phyloP scores from a whole-genome alignment of 2,888 invertebrate genomes.

The Argyra leucocephala region DNA sequence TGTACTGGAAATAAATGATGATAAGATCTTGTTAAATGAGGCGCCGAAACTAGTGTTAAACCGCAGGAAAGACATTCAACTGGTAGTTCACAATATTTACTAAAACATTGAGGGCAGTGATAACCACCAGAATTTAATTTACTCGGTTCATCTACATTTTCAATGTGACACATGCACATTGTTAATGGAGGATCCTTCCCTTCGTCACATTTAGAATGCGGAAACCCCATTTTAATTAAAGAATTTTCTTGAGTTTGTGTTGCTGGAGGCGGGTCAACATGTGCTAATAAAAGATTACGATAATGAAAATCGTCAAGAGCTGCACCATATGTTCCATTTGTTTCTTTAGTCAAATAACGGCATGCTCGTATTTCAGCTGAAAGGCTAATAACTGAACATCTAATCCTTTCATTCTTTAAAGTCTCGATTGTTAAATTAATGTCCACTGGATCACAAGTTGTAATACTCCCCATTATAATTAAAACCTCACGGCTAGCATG shows the following conservation, averaged over 20 bases:
- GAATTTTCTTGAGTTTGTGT: constrained; percentile 64
- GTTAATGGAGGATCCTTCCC: constrained; percentile 61
- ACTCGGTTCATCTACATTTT: constrained; percentile 57
- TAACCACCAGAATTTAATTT: constrained; percentile 69
- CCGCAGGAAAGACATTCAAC: constrained; percentile 94
- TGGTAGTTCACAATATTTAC: constrained; percentile 96
- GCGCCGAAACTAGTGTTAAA: constrained; percentile 91
- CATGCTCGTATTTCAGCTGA: constrained; percentile 93
- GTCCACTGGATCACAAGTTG: constrained; percentile 94
- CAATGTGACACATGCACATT: constrained; percentile 89
- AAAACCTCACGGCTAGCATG: constrained; percentile 93
- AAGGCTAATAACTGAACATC: constrained; percentile 89
- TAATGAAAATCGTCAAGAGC: constrained; percentile 75
- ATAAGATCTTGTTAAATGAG: constrained; percentile 93
- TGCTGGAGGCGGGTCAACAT: constrained; percentile 63
- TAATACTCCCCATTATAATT: constrained; percentile 83
- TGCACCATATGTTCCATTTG: constrained; percentile 78
- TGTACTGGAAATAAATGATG: constrained; percentile 94
- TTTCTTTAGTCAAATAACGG: constrained; percentile 72
- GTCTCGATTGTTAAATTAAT: constrained; percentile 70
- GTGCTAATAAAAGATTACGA: constrained; percentile 54
- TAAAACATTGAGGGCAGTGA: constrained; percentile 89
- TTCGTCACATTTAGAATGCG: constrained; percentile 60
- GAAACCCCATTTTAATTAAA: constrained; percentile 94
- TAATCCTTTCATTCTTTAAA: constrained; percentile 69